Percentiles rank a stretch among this genome's conserved stretches.
Evolutionary conservation across 2,113 vertebrate genomes (phyloP).

Genomic region (Opisthocomus hoazin): DNA sequence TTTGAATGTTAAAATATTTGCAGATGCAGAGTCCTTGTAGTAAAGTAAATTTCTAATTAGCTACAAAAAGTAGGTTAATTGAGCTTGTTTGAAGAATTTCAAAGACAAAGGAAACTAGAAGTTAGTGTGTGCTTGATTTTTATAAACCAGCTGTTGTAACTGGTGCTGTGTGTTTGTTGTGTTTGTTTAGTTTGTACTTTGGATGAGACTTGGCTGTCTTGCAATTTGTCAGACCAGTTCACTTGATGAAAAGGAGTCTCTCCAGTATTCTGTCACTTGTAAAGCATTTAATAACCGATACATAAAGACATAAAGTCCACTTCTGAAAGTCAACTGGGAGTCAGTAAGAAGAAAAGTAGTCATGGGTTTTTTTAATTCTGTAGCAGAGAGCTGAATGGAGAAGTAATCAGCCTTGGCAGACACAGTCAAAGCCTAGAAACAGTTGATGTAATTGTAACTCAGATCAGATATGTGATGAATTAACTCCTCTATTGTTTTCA

Average conservation of each 20-base stretch:
- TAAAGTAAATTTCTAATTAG: not conserved
- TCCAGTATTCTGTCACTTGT: not conserved
- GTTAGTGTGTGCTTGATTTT: not conserved
- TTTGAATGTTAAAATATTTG: not conserved
- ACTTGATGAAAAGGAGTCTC: not conserved
- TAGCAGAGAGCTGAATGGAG: not conserved
- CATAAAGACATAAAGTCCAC: not conserved
- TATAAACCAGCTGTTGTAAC: rapidly evolving
- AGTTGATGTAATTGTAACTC: not conserved
- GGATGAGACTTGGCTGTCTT: not conserved
- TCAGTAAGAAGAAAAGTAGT: not conserved
- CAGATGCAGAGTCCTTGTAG: not conserved
- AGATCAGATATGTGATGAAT: not conserved
- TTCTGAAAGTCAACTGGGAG: not conserved
- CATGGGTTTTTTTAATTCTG: not conserved
- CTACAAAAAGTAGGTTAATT: not conserved
- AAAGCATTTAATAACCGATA: not conserved
- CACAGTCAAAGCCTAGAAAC: not conserved
- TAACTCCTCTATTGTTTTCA: not conserved
- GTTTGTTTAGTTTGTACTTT: not conserved
- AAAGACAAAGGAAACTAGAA: not conserved
- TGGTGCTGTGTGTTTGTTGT: not conserved
- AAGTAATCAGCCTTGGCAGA: not conserved
- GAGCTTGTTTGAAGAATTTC: not conserved
- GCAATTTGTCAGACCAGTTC: not conserved